Evolutionary conservation across 1,140 invertebrate species (phyloP).

Genomic region (Drosophila albomicans): DNA sequence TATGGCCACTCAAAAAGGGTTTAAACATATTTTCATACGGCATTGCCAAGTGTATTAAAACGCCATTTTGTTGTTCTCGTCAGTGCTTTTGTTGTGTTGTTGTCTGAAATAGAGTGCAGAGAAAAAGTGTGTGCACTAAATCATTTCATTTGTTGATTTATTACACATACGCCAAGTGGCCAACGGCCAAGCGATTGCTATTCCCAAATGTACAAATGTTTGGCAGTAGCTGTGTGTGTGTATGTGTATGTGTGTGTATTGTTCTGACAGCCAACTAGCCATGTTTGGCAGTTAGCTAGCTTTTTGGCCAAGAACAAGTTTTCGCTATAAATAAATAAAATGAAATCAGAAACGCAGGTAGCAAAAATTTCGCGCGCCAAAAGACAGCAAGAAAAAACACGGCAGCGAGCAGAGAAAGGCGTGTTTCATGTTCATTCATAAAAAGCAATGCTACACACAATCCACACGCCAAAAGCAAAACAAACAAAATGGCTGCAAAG

Average conservation of each 20-base stretch:
- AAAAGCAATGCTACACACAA: conserved; percentile 36
- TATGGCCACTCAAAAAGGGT: conserved; percentile 71
- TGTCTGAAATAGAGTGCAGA: conserved; percentile 2
- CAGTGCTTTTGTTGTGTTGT: neutral
- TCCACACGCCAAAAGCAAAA: conserved; percentile 53
- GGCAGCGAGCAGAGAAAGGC: neutral
- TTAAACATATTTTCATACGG: conserved; percentile 62
- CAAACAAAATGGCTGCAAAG: conserved; percentile 46
- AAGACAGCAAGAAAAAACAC: conserved; percentile 15
- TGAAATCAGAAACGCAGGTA: conserved; percentile 27
- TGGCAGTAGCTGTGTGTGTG: neutral
- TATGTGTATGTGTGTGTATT: conserved; percentile 5
- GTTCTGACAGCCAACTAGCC: conserved; percentile 17
- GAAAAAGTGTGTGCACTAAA: conserved; percentile 54
- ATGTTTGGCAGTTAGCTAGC: conserved; percentile 16
- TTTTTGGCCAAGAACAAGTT: conserved; percentile 19
- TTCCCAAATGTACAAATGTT: conserved; percentile 14
- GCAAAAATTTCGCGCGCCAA: conserved; percentile 30
- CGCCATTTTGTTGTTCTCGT: conserved; percentile 6
- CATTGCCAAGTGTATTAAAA: conserved; percentile 62
- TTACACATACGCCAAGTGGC: conserved; percentile 53
- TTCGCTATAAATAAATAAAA: conserved; percentile 34
- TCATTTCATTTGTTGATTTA: conserved; percentile 74
- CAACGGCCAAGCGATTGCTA: conserved; percentile 24
- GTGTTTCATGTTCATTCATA: conserved; percentile 65